These are phyloP conservation scores for Bubo scandiacus DNA, from an alignment of 2,113 vertebrate species.

Conservation along the genomic window DNA sequence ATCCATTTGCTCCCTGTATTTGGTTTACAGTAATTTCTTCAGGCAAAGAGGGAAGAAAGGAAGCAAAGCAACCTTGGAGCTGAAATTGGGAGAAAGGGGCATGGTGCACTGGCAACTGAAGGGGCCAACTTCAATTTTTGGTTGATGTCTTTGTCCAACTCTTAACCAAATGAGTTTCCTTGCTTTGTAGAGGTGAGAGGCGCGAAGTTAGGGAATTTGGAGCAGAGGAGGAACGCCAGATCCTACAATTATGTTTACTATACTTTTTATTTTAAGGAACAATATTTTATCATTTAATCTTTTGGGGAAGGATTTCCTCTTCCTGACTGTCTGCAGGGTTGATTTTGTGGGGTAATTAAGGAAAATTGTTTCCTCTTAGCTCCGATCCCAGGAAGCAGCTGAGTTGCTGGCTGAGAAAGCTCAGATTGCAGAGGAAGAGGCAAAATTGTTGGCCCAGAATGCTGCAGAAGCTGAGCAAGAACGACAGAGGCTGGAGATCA, in stretches of 20 bases:
- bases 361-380: conserved; percentile 54
- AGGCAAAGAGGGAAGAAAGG: neutral
- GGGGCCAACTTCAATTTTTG: neutral
- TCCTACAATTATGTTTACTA: neutral
- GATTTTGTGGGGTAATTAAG: neutral
- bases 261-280: neutral
- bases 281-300: neutral
- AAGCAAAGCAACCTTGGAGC: neutral
- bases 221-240: neutral
- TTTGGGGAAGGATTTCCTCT: neutral
- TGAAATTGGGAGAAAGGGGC: neutral
- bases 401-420: conserved; percentile 93
- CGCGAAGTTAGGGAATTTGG: neutral
- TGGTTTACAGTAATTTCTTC: neutral
- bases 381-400: conserved; percentile 88
- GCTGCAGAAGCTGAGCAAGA: conserved; percentile 92
- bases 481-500: conserved; percentile 86
- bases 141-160: neutral
- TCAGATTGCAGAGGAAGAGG: conserved; percentile 92
- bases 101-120: neutral
- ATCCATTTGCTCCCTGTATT: neutral
- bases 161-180: neutral
- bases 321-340: neutral
- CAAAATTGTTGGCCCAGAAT: conserved; percentile 90
- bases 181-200: neutral